These are phyloP conservation scores for Drosophila nebulosa DNA, from an alignment of 1,140 invertebrate species.

Conservation along the genomic window DNA sequence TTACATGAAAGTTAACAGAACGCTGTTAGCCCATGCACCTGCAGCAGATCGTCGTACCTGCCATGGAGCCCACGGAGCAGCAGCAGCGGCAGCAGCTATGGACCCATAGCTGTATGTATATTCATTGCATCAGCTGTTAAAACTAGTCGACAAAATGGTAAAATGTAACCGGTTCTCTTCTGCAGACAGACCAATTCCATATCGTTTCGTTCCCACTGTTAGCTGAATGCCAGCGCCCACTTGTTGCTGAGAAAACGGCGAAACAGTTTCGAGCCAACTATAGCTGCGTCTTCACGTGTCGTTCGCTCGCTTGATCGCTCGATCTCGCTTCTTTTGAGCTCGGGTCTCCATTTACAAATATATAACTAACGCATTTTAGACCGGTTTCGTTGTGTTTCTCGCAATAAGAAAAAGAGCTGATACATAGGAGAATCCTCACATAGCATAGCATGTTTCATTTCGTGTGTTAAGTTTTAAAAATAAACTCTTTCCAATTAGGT, in stretches of 20 bases:
- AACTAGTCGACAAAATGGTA: slow-evolving; percentile 45
- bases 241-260: slow-evolving; percentile 32
- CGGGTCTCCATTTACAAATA: background rate
- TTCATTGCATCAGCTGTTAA: slow-evolving; percentile 48
- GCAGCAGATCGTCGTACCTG: slow-evolving; percentile 58
- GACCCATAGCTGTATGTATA: background rate
- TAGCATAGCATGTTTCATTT: background rate
- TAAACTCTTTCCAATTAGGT: background rate
- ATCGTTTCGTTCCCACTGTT: slow-evolving; percentile 7
- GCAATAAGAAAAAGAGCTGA: background rate
- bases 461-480: background rate
- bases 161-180: slow-evolving; percentile 16
- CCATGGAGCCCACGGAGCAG: background rate
- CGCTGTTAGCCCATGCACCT: slow-evolving; percentile 67
- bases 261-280: slow-evolving; percentile 38
- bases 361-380: slow-evolving; percentile 25
- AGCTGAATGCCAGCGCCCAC: slow-evolving; percentile 35
- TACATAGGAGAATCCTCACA: background rate
- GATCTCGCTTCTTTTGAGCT: background rate
- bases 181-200: slow-evolving; percentile 1
- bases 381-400: background rate
- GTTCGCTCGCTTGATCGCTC: slow-evolving; percentile 5
- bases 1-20: slow-evolving; percentile 58
- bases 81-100: too few species aligned
- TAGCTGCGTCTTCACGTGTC: slow-evolving; percentile 14